Base-by-base conservation (phyloP, 92 coral and sea anemone genomes). In the Actinostola sp. region DNA sequence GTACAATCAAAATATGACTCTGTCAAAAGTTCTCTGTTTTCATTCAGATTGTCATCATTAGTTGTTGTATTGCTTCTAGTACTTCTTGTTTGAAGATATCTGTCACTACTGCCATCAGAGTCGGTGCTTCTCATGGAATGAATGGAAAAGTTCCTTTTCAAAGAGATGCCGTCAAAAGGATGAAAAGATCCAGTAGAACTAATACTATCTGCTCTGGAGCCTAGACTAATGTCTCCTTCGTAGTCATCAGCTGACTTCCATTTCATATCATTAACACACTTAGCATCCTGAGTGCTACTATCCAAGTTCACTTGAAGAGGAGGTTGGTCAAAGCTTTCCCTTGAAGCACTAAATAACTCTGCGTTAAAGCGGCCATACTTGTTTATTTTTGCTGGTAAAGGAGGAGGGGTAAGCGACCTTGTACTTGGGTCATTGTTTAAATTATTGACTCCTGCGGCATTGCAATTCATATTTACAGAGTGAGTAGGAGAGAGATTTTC, bases 121-220 rank as follows among this genome's bases (percentile, higher is more conserved):
- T 67, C 77, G 51, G 33, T 69, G 38, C 78, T 82, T 67, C 45
- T 45, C 13, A 82, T 54, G 19, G 75, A 63, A 32, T 79, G 78
- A 13, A 79, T 71, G 16, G 79, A 45, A 46, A 54, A 44, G 38
- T 83, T 83, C 0, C 41, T 70, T 62, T 69, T 90, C 27, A 90
- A 61, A 20, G 80, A 72, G 61, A 90, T 90, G 1, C 89, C 74
- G 38, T 82, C 96, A 72, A 83, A 90, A 19, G 96, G 96, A 66
- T 90, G 96, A 54, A 74, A 36, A 38, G 89, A 67, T 0, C 52
- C 56, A 50, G 55, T 56, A 9, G 81, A 71, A 9, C 61, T 48
- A 21, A 70, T 49, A 60, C 49, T 58, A 53, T 84, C 77, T 21
- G 62, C 30, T 17, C 67, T 45, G 24, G 23, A 45, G 3, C 74